Conservation (phyloP, 2,797 vertebrate species). For the Eleutherodactylus coqui region DNA sequence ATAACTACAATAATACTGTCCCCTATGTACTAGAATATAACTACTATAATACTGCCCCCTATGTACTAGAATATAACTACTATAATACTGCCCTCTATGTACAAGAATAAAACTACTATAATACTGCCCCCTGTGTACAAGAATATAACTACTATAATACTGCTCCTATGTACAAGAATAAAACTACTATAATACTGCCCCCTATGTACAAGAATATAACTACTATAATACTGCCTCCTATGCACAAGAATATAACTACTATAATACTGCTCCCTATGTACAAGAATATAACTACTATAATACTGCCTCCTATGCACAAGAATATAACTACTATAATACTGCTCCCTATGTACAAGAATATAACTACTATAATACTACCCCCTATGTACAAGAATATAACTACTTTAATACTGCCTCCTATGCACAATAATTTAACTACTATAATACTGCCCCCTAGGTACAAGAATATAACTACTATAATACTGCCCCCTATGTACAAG, state of each 20-base stretch:
- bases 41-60: not conserved
- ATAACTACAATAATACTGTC: too few species aligned
- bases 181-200: constrained; percentile 4
- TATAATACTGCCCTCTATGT: too few species aligned
- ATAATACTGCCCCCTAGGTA: too few species aligned
- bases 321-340: constrained; percentile 20
- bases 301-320: not conserved
- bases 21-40: not conserved
- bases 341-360: not conserved
- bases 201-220: constrained; percentile 11
- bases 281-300: constrained; percentile 6
- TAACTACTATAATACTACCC: not conserved
- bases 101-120: too few species aligned
- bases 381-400: too few species aligned
- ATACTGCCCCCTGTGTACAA: too few species aligned
- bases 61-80: too few species aligned
- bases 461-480: too few species aligned
- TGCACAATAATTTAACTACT: too few species aligned
- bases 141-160: too few species aligned
- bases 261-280: constrained; percentile 1
- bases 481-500: too few species aligned
- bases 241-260: constrained; percentile 1
- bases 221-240: constrained; percentile 10
- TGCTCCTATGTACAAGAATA: constrained; percentile 1
- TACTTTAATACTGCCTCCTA: too few species aligned